Evolutionary conservation across 2,113 vertebrate genomes (phyloP), one percentile per base, ranked within the genome.

Genomic region (Nothocercus nigrocapillus): DNA sequence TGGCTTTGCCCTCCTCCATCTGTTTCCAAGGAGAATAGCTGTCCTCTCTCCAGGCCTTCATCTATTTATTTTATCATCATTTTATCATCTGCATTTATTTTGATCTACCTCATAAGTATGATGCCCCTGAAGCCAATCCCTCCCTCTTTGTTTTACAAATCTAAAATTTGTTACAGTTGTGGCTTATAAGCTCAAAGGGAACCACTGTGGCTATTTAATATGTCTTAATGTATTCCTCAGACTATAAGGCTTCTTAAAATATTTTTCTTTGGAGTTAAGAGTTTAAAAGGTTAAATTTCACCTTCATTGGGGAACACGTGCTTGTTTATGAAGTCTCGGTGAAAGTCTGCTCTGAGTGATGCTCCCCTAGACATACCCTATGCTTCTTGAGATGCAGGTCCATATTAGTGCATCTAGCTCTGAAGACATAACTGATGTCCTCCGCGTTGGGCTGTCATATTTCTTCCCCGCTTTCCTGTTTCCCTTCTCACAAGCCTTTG

Each of bases 391-490:
- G 76, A 83, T 68, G 68, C 64, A 89, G 54, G 49, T 81, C 70
- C 45, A 42, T 34, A 80, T 82, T 32, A 69, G 59, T 45, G 32
- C 36, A 49, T 51, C 79, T 59, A 77, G 30, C 30, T 82, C 79
- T 63, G 40, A 87, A 85, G 79, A 58, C 4, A 0, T 85, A 82
- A 87, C 40, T 1, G 0, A 54, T 42, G 27, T 67, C 36, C 36
- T 87, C 58, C 63, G 40, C 15, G 36, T 51, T 85, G 34, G 40
- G 16, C 59, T 88, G 75, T 95, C 84, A 42, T 69, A 85, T 89
- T 82, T 93, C 67, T 93, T 80, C 66, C 85, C 59, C 59, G 47
- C 27, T 89, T 82, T 82, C 44, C 78, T 58, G 53, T 90, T 93
- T 80, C 22, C 17, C 28, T n/a, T 72, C 81, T 89, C 53, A 85